These are phyloP conservation scores for Forbesichthys papilliferus DNA, from an alignment of 2,113 vertebrate species.

Conservation along the genomic window DNA sequence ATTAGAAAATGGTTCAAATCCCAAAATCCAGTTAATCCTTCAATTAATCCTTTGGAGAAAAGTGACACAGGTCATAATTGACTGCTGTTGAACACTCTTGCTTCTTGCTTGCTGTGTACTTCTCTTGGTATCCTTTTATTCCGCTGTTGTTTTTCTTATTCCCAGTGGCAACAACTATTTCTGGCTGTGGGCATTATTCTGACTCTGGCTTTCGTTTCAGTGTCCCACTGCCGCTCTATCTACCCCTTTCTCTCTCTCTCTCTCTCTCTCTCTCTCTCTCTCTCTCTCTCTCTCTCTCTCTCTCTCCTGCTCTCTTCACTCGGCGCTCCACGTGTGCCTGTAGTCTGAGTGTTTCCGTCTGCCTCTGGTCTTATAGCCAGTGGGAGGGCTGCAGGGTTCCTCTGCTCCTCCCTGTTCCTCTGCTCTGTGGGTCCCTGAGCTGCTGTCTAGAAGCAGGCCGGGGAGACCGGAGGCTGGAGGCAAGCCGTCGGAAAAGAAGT, in stretches of 20 bases:
- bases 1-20: constrained; percentile 48
- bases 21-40: constrained; percentile 27
- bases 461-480: constrained; percentile 69
- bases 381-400: constrained; percentile 72
- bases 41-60: constrained; percentile 46
- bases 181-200: constrained; percentile 40
- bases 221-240: constrained; percentile 11
- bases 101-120: constrained; percentile 16
- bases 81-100: constrained; percentile 9
- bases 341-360: constrained; percentile 77
- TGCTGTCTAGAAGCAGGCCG: constrained; percentile 72
- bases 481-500: constrained; percentile 67
- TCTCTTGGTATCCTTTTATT: constrained; percentile 27
- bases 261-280: neutral
- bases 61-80: constrained; percentile 12
- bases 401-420: constrained; percentile 54
- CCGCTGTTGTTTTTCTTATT: constrained; percentile 34
- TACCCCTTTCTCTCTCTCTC: constrained; percentile 20
- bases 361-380: constrained; percentile 77
- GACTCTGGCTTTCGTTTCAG: constrained; percentile 24
- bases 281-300: constrained; percentile 17
- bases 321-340: constrained; percentile 78
- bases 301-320: constrained; percentile 47
- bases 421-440: constrained; percentile 61
- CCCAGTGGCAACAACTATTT: constrained; percentile 33